Evolutionary conservation across 1,140 invertebrate genomes (phyloP), one percentile per base, ranked within the genome.

Genomic region (Caenorhabditis elegans): DNA sequence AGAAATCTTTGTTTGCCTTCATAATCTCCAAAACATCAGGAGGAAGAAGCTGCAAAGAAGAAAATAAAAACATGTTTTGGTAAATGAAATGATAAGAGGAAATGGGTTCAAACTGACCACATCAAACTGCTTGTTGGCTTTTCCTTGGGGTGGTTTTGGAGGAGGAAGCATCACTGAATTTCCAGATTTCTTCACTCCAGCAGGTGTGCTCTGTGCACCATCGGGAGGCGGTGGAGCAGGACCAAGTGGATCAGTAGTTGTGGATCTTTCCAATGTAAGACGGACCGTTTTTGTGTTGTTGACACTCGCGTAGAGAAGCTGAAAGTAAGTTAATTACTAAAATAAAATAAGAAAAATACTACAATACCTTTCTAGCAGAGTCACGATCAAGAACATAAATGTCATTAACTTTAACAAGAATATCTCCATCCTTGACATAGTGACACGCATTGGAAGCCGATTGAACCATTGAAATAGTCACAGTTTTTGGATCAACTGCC

Each of bases 11-110:
- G 60, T 70, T 70, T 22, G 34, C 34, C n/a, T 70, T 70, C 60
- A 70, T 70, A 22, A 70, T 70, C 60, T 70, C 60, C n/a, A 70
- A n/a, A 34, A 70, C 60, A n/a, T 70, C 60, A 39, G 60, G 60
- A 70, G 60, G 60, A 5, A 70, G 34, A 39, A 70, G 60, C 60
- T 70, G 34, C 60, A 70, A 70, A n/a, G n/a, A n/a, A n/a, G n/a
- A n/a, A n/a, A n/a, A 39, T 3, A 60, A 36, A 65, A 39, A 70
- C 19, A 43, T 39, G 17, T 70, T 36, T 70, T 15, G 39, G 22
- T 22, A 13, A 22, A 60, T 24, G 34, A 39, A 70, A 39, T 31
- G 13, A 43, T 31, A 39, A 24, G 43, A 13, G 19, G 34, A 36
- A 8, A 70, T 11, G 34, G 22, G 26, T 43, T 43, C 39, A 70